Conservation (phyloP, 2,113 vertebrate genomes). For the Urocitellus parryii region DNA sequence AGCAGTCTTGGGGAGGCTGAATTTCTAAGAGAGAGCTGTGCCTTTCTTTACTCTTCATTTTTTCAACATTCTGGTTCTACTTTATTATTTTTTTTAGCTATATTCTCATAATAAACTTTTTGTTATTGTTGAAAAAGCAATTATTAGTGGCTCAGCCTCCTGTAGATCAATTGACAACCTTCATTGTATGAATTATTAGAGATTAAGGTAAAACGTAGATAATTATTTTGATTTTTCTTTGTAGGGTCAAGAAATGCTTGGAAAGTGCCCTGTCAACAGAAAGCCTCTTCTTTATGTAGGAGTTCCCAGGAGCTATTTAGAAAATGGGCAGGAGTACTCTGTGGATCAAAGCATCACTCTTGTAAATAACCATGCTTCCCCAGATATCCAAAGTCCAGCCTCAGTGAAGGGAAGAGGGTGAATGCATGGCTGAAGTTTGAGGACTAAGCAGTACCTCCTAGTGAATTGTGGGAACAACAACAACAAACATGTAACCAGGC, state of each 20-base stretch:
- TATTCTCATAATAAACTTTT: not conserved
- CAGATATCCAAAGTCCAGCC: not conserved
- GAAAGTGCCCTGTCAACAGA: not conserved
- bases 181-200: not conserved
- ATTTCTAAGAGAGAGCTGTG: not conserved
- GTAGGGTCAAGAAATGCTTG: conserved; percentile 26
- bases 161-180: not conserved
- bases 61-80: not conserved
- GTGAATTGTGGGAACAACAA: not conserved
- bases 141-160: not conserved
- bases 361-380: not conserved
- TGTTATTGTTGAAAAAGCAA: not conserved
- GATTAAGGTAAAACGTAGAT: not conserved
- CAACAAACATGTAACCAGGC: not conserved
- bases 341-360: not conserved
- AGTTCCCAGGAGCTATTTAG: not conserved
- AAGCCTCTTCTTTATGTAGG: not conserved
- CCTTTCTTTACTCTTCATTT: not conserved
- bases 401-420: not conserved
- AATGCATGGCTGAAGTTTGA: not conserved
- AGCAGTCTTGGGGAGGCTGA: not conserved
- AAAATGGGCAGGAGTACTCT: not conserved
- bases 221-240: conserved; percentile 15
- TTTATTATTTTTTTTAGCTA: not conserved
- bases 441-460: not conserved